Evolutionary conservation across 2,113 vertebrate species (phyloP).

Genomic region (Psittacara wagleri): DNA sequence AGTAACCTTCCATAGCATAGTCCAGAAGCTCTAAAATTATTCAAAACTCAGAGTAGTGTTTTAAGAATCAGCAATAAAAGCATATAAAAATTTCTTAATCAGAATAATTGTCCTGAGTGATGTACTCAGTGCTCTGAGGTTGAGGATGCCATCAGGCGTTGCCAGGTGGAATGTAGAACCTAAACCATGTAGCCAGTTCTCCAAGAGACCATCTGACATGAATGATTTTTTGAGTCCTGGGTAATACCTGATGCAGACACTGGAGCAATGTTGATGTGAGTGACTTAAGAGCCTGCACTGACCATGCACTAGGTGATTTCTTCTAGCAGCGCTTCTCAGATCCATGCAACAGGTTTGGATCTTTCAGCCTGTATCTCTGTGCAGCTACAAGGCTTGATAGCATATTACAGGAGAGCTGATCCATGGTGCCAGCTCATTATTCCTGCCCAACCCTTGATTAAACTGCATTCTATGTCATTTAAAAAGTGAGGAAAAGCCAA

Average conservation of each 20-base stretch:
- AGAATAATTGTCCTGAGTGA: background rate
- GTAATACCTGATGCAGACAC: background rate
- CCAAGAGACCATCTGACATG: background rate
- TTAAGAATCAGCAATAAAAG: background rate
- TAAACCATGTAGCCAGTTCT: background rate
- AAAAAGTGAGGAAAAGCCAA: conserved; percentile 37
- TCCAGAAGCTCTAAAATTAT: background rate
- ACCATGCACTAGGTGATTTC: background rate
- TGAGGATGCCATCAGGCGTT: background rate
- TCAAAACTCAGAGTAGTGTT: background rate
- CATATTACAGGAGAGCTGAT: conserved; percentile 12
- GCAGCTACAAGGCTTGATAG: background rate
- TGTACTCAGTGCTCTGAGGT: background rate
- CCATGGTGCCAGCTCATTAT: conserved; percentile 18
- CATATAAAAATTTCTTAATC: background rate
- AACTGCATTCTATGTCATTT: conserved; percentile 22
- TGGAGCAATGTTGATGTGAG: background rate
- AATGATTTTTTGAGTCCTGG: background rate
- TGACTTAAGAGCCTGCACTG: background rate
- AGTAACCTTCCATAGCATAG: background rate
- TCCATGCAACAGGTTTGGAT: background rate
- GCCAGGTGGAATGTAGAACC: background rate
- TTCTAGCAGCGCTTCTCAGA: background rate
- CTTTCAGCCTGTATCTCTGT: background rate
- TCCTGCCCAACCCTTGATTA: conserved; percentile 39